Evolutionary conservation across 2,113 vertebrate genomes (phyloP).

Genomic region (Crotalus horridus): DNA sequence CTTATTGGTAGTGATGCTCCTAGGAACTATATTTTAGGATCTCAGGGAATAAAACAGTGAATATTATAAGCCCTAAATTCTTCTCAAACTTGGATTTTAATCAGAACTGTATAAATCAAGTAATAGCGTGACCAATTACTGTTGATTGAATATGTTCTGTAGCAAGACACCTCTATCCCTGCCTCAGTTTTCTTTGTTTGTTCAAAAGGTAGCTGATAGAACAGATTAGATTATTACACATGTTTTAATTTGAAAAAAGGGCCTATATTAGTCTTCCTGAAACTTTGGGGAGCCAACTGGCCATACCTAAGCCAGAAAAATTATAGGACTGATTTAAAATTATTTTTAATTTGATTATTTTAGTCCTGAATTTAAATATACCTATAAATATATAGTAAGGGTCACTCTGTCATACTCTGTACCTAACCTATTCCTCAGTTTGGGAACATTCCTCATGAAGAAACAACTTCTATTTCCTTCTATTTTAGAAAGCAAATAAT

Average conservation of each 20-base stretch:
- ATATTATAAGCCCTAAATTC: not conserved
- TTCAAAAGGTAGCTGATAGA: not conserved
- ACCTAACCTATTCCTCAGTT: rapidly evolving
- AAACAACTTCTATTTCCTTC: not conserved
- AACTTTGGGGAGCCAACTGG: not conserved
- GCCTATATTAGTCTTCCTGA: not conserved
- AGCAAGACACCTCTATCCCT: not conserved
- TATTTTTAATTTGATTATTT: not conserved
- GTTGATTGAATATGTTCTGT: not conserved
- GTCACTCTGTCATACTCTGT: not conserved
- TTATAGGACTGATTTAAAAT: not conserved
- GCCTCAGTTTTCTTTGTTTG: not conserved
- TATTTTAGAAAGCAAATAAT: slow-evolving; percentile 14
- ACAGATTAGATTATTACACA: not conserved
- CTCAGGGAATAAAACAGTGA: not conserved
- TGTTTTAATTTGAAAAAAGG: not conserved
- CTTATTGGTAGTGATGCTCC: not conserved
- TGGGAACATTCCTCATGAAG: not conserved
- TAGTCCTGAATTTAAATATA: not conserved
- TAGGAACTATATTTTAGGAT: not conserved
- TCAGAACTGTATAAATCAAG: not conserved
- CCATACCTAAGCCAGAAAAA: not conserved
- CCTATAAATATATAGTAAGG: not conserved
- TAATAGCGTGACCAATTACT: not conserved
- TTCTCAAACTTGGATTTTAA: not conserved